Evolutionary conservation across 2,888 invertebrate genomes (phyloP).

Genomic region (Euplagia quadripunctaria): DNA sequence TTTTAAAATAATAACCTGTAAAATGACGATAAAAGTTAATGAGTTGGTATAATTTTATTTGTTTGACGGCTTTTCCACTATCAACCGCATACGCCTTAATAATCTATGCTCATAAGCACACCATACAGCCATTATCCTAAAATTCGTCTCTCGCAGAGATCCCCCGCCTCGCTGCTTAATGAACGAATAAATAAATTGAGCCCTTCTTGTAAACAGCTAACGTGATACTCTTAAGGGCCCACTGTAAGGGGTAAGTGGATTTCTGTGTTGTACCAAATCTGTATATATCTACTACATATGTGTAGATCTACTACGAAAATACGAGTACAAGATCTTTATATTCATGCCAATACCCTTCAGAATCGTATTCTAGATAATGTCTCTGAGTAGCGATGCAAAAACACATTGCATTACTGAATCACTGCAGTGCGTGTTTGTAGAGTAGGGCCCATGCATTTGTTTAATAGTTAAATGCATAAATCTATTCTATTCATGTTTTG

Average conservation of each 20-base stretch:
- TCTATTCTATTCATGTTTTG: constrained; percentile 53
- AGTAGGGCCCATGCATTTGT: constrained; percentile 21
- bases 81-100: constrained; percentile 54
- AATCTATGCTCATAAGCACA: constrained; percentile 62
- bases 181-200: constrained; percentile 86
- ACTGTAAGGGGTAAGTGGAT: constrained; percentile 86
- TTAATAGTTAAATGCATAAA: constrained; percentile 46
- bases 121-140: constrained; percentile 79
- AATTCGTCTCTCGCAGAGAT: constrained; percentile 81
- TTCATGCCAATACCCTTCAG: constrained; percentile 37
- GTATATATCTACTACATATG: constrained; percentile 62
- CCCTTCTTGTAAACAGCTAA: constrained; percentile 82
- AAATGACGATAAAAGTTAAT: constrained; percentile 45
- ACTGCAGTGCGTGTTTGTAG: constrained; percentile 19
- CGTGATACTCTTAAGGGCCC: constrained; percentile 76
- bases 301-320: constrained; percentile 58
- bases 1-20: constrained; percentile 28
- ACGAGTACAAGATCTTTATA: constrained; percentile 40
- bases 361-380: constrained; percentile 21
- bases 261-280: constrained; percentile 84
- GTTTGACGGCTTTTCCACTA: constrained; percentile 47
- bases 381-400: constrained; percentile 3
- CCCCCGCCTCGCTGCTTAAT: constrained; percentile 80
- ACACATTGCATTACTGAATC: constrained; percentile 9
- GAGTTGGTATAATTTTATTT: constrained; percentile 50